Percentiles rank a stretch among this genome's conserved stretches.
phyloP scores from a whole-genome alignment of 2,113 vertebrate genomes.

The Tor tambroides region DNA sequence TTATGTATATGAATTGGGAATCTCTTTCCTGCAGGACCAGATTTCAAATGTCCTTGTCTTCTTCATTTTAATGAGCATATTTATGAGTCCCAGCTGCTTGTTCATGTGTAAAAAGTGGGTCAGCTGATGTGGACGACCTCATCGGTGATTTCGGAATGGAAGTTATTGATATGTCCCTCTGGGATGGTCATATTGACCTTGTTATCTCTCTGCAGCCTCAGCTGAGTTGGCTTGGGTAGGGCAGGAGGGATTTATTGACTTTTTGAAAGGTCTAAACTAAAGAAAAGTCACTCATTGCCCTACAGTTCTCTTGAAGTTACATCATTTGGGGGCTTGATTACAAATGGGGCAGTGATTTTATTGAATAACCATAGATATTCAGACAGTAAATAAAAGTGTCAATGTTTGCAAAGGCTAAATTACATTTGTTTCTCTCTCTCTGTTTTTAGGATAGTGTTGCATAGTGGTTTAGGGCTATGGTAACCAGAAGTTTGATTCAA shows the following conservation, averaged over 20 bases:
- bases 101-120: conserved; percentile 52
- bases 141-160: conserved; percentile 58
- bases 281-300: background rate
- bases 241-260: conserved; percentile 10
- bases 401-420: background rate
- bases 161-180: conserved; percentile 64
- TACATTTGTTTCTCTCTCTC: too few species aligned
- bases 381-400: background rate
- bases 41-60: background rate
- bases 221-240: background rate
- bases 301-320: conserved; percentile 13
- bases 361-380: background rate
- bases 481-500: background rate
- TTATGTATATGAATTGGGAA: background rate
- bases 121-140: conserved; percentile 38
- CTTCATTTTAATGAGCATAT: background rate
- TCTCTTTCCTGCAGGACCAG: background rate
- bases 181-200: conserved; percentile 63
- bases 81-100: conserved; percentile 44
- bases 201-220: conserved; percentile 25
- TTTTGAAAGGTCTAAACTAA: conserved; percentile 13
- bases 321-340: background rate
- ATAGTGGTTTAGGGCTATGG: background rate
- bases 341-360: background rate
- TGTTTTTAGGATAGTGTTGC: background rate